Conservation (phyloP, 2,888 invertebrate species). For the Drosophila greeni region DNA sequence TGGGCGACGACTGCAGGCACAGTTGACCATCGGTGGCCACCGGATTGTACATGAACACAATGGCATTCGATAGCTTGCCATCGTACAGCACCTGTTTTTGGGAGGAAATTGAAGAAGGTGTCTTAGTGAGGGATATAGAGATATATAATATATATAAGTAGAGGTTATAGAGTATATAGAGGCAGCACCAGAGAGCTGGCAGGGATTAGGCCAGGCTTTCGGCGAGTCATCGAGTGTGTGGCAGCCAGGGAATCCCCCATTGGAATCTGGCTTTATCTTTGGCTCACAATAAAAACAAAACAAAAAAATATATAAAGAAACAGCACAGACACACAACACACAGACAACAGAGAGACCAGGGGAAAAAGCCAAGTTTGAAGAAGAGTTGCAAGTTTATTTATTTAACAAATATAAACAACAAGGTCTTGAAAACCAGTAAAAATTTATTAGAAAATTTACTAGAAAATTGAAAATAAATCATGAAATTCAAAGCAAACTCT, state of each 20-base stretch:
- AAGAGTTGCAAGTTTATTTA: background rate
- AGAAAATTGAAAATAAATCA: background rate
- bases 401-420: background rate
- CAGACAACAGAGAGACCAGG: conserved; percentile 3
- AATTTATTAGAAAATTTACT: background rate
- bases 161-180: background rate
- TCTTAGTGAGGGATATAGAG: background rate
- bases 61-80: conserved; percentile 96
- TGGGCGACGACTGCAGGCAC: conserved; percentile 98
- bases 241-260: conserved; percentile 2
- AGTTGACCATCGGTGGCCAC: conserved; percentile 99
- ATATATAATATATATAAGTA: too few species aligned
- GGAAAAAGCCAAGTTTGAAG: background rate
- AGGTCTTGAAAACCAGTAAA: background rate
- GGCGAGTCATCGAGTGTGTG: conserved; percentile 53
- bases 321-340: background rate
- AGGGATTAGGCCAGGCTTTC: conserved; percentile 46
- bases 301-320: background rate
- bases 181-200: conserved; percentile 9
- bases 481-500: background rate
- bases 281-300: conserved; percentile 31
- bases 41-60: conserved; percentile 99
- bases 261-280: conserved; percentile 34
- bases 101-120: conserved; percentile 12
- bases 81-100: conserved; percentile 96